Percentiles rank a stretch among this genome's conserved stretches.
These are phyloP conservation scores for Channallabes apus DNA, from an alignment of 2,797 vertebrate species.

Conservation along the genomic window DNA sequence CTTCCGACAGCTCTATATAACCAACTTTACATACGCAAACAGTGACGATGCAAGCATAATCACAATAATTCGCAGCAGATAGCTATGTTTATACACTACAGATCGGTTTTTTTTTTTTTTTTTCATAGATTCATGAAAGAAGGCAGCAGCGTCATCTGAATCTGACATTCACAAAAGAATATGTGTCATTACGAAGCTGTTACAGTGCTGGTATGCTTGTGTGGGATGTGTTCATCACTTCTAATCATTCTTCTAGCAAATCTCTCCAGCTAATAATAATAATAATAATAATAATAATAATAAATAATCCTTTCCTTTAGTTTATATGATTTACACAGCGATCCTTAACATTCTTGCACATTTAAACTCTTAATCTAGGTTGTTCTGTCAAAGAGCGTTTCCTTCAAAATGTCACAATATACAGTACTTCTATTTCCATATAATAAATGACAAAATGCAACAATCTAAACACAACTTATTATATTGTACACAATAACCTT, in stretches of 20 bases:
- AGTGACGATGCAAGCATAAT: conserved; percentile 27
- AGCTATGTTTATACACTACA: conserved; percentile 7
- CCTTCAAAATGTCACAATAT: conserved; percentile 32
- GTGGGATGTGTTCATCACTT: conserved; percentile 18
- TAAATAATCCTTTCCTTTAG: background rate
- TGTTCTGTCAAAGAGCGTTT: background rate
- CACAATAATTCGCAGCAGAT: conserved; percentile 18
- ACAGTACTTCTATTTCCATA: conserved; percentile 27
- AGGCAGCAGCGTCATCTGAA: conserved; percentile 9
- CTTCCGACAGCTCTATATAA: conserved; percentile 24
- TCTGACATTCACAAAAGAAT: conserved; percentile 28
- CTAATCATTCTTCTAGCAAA: conserved; percentile 18
- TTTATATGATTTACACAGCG: conserved; percentile 2
- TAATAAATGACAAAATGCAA: conserved; percentile 27
- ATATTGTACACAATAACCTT: background rate
- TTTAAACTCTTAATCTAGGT: background rate
- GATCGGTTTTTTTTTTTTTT: background rate
- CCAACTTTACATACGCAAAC: conserved; percentile 1
- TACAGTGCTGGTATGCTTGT: background rate
- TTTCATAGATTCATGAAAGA: conserved; percentile 4
- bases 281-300: background rate
- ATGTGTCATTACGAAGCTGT: background rate
- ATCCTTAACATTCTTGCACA: conserved; percentile 7
- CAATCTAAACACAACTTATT: conserved; percentile 38
- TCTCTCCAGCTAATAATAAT: background rate